Evolutionary conservation across 35 echinoderm and acorn worm species (phyloP).

Genomic region (Lytechinus variegatus): DNA sequence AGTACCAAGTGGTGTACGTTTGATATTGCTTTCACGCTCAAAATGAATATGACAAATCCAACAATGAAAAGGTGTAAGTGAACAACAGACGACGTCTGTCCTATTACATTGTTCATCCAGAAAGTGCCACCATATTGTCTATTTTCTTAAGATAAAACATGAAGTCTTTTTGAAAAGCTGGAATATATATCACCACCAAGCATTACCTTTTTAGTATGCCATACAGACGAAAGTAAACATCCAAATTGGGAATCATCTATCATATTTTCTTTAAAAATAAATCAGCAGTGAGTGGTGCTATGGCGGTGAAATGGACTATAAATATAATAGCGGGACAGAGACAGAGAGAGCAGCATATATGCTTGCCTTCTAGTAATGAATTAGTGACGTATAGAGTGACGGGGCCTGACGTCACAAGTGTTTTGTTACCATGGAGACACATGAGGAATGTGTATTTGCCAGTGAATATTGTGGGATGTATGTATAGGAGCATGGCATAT

Average conservation of each 20-base stretch:
- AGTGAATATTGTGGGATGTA: neutral
- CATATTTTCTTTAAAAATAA: constrained; percentile 36
- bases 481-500: neutral
- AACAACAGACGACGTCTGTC: neutral
- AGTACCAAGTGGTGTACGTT: neutral
- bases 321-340: neutral
- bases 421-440: constrained; percentile 31
- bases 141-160: neutral
- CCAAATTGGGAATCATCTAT: neutral
- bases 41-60: neutral
- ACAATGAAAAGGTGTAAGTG: neutral
- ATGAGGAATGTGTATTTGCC: constrained; percentile 15
- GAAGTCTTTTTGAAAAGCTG: neutral
- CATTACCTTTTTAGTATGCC: neutral
- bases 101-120: neutral
- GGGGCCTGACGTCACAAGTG: constrained; percentile 22
- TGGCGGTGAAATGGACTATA: neutral
- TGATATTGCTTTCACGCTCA: neutral
- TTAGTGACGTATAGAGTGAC: constrained; percentile 27
- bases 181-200: neutral
- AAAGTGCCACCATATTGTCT: neutral
- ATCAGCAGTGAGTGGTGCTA: neutral
- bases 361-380: constrained; percentile 27
- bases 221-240: neutral
- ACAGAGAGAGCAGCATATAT: neutral